A percentile compares a stretch with the other conserved stretches of the same genome.
phyloP scores from a whole-genome alignment of 2,797 vertebrate species.

The Taenioides sp. region DNA sequence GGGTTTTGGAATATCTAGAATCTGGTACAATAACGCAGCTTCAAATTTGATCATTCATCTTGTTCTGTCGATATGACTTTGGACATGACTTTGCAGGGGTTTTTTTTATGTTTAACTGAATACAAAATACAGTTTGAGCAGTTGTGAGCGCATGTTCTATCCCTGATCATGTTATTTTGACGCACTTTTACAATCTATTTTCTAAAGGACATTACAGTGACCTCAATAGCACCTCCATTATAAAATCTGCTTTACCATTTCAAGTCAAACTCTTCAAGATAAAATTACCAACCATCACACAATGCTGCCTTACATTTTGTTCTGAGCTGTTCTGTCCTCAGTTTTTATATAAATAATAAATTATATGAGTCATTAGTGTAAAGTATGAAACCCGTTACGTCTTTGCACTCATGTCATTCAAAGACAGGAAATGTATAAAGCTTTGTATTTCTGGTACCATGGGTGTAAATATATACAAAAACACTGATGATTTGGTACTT shows the following conservation, averaged over 20 bases:
- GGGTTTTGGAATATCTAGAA: no score
- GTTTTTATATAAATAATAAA: slow-evolving; percentile 5
- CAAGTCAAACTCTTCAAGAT: background rate
- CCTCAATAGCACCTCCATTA: background rate
- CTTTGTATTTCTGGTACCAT: background rate
- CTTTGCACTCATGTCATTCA: background rate
- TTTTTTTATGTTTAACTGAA: background rate
- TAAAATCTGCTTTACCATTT: background rate
- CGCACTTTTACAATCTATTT: background rate
- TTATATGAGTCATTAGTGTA: slow-evolving; percentile 4
- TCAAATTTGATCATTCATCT: background rate
- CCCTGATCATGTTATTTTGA: slow-evolving; percentile 3
- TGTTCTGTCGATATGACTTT: background rate
- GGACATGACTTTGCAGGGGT: slow-evolving; percentile 8
- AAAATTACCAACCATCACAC: background rate
- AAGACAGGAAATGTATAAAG: background rate
- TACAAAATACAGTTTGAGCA: background rate
- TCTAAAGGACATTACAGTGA: slow-evolving; percentile 1
- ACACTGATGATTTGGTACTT: no score
- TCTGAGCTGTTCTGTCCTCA: background rate
- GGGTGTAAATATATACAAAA: no score
- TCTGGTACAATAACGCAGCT: background rate
- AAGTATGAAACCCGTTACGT: background rate
- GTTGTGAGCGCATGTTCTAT: background rate
- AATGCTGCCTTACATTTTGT: slow-evolving; percentile 3